Percentiles rank a stretch among this genome's conserved stretches.
phyloP scores from a whole-genome alignment of 2,797 vertebrate species.

The Zonotrichia albicollis region DNA sequence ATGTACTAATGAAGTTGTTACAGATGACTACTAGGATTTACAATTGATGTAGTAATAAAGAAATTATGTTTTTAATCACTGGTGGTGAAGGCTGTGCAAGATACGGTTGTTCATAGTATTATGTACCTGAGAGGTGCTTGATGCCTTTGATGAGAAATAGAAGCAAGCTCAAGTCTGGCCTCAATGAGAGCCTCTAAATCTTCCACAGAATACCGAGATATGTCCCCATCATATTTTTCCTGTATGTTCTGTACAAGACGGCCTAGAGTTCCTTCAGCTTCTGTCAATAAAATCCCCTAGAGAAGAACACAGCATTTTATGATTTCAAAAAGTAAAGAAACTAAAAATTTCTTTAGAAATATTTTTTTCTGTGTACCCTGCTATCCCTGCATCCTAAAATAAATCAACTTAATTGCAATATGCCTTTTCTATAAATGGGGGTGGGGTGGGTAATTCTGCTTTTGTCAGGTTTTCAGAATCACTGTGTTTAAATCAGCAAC shows the following conservation, averaged over 20 bases:
- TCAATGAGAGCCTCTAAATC: conserved; percentile 82
- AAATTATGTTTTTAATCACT: not conserved
- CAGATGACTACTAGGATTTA: not conserved
- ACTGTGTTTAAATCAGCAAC: not conserved
- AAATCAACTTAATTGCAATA: not conserved
- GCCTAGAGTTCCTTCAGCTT: conserved; percentile 75
- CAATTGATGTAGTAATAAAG: not conserved
- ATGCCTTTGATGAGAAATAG: conserved; percentile 83
- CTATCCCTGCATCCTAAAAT: not conserved
- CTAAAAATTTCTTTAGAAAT: not conserved
- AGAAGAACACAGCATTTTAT: not conserved
- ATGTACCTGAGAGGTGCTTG: conserved; percentile 79
- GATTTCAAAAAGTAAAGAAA: not conserved
- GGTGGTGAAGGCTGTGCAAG: not conserved
- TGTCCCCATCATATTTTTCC: conserved; percentile 10
- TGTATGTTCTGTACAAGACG: conserved; percentile 65
- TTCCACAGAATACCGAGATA: conserved; percentile 57
- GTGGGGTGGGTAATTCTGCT: not conserved
- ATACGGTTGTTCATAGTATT: not conserved
- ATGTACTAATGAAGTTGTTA: not conserved
- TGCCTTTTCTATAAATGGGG: not conserved
- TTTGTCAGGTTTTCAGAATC: not conserved
- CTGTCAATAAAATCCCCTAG: conserved; percentile 83
- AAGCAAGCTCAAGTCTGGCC: conserved; percentile 82
- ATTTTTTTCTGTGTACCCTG: not conserved